Base-by-base conservation (phyloP, 2,113 vertebrate genomes). In the Promerops cafer region DNA sequence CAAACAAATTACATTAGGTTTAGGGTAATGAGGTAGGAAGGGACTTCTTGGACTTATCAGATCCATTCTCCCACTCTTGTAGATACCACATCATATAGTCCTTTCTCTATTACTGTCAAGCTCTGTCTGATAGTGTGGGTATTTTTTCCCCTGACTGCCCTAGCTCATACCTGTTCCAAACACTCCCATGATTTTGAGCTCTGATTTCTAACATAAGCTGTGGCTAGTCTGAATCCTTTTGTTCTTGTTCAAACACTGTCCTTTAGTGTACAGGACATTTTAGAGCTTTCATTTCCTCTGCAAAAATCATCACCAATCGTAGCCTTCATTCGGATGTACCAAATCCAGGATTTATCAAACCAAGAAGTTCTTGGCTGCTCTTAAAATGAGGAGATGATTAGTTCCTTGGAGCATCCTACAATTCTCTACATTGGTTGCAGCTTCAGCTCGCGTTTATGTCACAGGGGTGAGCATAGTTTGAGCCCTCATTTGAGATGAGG, bases 71-170 rank as follows among this genome's bases (percentile, higher is more conserved):
- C 78, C 66, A 69, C 90, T 57, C 82, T 33, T 64, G 57, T 16
- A 80, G 82, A 44, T 42, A 88, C 90, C 85, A 93, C 92, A 93
- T 95, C 90, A 92, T 65, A 90, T 5, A 85, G 70, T 45, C 28
- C 45, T 90, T 87, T 56, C 53, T 60, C 39, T 80, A 1, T 49
- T 68, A 65, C 65, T 81, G 21, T 63, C 60, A 89, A 68, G n/a
- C 64, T 80, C 21, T 88, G 35, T 84, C 66, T 95, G 61, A 82
- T 71, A 72, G 45, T 1, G 4, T 80, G 70, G 61, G 49, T 83
- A 77, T 49, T 88, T 93, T 65, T 21, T 16, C 57, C 66, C 24
- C 17, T 18, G 7, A 40, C 26, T 77, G 40, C 37, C 89, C 53
- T 28, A 85, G 57, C 53, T 71, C 1, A 0, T 87, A 71, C n/a